Base-by-base conservation (phyloP, 2,113 vertebrate species). In the Pyrgilauda ruficollis region DNA sequence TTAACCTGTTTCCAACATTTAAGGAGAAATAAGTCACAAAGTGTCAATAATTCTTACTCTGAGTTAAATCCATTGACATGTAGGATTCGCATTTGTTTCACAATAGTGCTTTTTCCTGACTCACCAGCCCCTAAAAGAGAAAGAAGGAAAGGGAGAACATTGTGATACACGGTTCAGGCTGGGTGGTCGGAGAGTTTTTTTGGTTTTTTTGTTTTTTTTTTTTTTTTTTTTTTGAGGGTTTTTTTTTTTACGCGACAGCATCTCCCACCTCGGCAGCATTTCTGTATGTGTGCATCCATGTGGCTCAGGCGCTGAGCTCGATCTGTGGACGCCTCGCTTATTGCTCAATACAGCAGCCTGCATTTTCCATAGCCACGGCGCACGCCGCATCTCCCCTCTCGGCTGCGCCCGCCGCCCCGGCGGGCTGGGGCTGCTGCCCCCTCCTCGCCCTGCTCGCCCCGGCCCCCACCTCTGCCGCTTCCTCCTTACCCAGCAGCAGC, bases 21-120 rank as follows among this genome's bases (percentile, higher is more conserved):
- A 58, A 70, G 18, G 30, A 76, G 58, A 94, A 94, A 87, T 15
- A 93, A 97, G 56, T 75, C 87, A 63, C 80, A 72, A 91, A 96
- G 19, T 9, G 87, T 31, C 85, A 72, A 43, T 39, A 44, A 86
- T 96, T 85, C 99, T 99, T 99, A 99, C 99, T 99, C 99, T 87
- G 99, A 99, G 98, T 99, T 99, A 98, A 99, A 99, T 97, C 99
- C 99, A 96, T 99, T 99, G 97, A 99, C 99, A 95, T 99, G 99
- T 96, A 99, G 98, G 88, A 99, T 99, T 98, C 98, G 98, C 99
- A 99, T 99, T 96, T 99, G 99, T 98, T 99, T 99, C 98, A 99
- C 99, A 96, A 99, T 99, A 92, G 99, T 99, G 99, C 99, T 99
- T 98, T 99, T 99, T 97, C 99, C 99, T 90, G 99, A 99, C 98